Base-by-base conservation (phyloP, 2,113 vertebrate genomes). In the Maccullochella peelii region DNA sequence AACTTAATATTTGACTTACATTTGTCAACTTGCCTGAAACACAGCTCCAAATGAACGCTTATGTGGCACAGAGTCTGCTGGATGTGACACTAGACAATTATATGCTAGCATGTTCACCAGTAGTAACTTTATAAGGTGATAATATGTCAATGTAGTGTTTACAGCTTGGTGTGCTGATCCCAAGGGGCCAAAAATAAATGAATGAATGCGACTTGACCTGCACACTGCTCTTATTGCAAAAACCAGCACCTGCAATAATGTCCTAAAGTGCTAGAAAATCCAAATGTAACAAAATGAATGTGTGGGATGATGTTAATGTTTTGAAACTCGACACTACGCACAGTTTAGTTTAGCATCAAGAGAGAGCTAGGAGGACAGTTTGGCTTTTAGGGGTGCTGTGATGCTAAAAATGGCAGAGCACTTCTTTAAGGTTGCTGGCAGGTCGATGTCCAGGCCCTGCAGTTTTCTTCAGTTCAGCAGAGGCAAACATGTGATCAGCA, bases 401-500 rank as follows among this genome's bases (percentile, higher is more conserved):
- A 8, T 16, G 30, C 49, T 55, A 40, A 42, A 57, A 66, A 38
- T 63, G 1, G 11, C 33, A 59, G 38, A 33, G 15, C 36, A 27
- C 8, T 0, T 61, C 33, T 54, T 82, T 68, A 21, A 70, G 49
- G 33, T 40, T 71, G 70, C 38, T 58, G 54, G 11, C 44, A 63
- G 50, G 42, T 30, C 2, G 2, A n/a, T 38, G 58, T 69, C 25
- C 25, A 52, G 30, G 12, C 38, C 1, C 20, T 42, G 58, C 27
- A 38, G 57, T 77, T 63, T 77, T 55, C 57, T 38, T 57, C 49
- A 52, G 58, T 59, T 79, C 68, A 73, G 47, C 33, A 0, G 40
- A 73, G 74, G 73, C 59, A 68, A 63, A 74, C 61, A 58, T 81
- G 63, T 68, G 83, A 67, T 58, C 11, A 20, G 14, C 15, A 59